A percentile compares a stretch with the other conserved stretches of the same genome.
These are phyloP conservation scores for Petrophora chlorosata DNA, from an alignment of 2,888 invertebrate genomes.

Conservation along the genomic window DNA sequence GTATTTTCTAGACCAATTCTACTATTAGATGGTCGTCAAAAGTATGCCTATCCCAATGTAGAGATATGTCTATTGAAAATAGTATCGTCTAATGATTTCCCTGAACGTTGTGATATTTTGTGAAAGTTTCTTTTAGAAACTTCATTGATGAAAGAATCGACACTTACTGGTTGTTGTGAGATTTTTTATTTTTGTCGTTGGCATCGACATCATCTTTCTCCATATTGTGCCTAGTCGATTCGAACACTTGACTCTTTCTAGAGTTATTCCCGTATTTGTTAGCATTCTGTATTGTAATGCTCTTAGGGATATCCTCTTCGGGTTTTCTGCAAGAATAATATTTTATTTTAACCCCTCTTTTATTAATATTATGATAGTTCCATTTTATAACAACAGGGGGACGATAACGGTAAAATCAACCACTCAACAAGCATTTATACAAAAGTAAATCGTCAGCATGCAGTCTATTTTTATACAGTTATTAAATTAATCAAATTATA, in stretches of 20 bases:
- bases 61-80: too few species aligned
- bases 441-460: slow-evolving; percentile 2
- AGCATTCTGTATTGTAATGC: slow-evolving; percentile 74
- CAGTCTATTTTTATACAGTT: not conserved
- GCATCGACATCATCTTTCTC: slow-evolving; percentile 90
- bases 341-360: slow-evolving; percentile 28
- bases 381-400: not conserved
- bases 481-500: not conserved
- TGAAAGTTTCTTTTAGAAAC: too few species aligned
- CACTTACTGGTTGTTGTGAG: slow-evolving; percentile 75
- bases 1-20: too few species aligned
- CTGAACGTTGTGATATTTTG: slow-evolving; percentile 10
- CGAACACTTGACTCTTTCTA: slow-evolving; percentile 87
- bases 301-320: slow-evolving; percentile 77
- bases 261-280: slow-evolving; percentile 75
- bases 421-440: slow-evolving; percentile 1
- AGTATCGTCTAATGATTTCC: not conserved
- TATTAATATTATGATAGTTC: not conserved
- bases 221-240: slow-evolving; percentile 87
- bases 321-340: slow-evolving; percentile 76
- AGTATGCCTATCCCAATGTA: too few species aligned
- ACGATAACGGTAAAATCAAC: not conserved
- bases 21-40: too few species aligned
- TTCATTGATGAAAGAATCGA: slow-evolving; percentile 20
- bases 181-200: slow-evolving; percentile 85